These are phyloP conservation scores for Trichogramma pretiosum DNA, from an alignment of 1,140 invertebrate species.

Conservation along the genomic window DNA sequence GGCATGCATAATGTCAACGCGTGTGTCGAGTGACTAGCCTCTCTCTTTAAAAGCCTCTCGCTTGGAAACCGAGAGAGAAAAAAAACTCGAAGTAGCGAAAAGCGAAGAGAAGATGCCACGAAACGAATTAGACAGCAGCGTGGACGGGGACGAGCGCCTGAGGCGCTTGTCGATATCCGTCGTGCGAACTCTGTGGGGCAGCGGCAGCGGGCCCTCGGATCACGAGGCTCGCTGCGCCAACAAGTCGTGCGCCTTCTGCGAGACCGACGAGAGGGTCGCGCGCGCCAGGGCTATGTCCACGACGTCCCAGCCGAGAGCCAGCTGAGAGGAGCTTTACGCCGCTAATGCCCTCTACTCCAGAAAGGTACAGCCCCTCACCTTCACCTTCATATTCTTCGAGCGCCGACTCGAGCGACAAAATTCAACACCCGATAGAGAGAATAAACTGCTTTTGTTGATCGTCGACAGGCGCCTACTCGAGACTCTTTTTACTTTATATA, in stretches of 20 bases:
- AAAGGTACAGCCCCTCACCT: conserved; percentile 11
- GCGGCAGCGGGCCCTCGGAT: too few relatives aligned
- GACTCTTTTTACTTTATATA: too few relatives aligned
- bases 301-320: conserved; percentile 5
- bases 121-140: conserved; percentile 9
- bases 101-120: conserved; percentile 7
- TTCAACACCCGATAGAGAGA: too few relatives aligned
- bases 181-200: conserved; percentile 12
- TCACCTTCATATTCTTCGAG: too few relatives aligned
- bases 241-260: conserved; percentile 9
- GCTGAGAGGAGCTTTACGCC: conserved; percentile 13
- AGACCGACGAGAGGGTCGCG: too few relatives aligned
- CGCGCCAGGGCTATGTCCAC: too few relatives aligned
- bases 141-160: conserved; percentile 10
- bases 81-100: not conserved
- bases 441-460: too few relatives aligned
- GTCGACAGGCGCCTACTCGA: too few relatives aligned
- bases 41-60: too few relatives aligned
- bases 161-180: conserved; percentile 13
- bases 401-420: too few relatives aligned
- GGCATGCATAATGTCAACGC: too few relatives aligned
- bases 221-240: conserved; percentile 10
- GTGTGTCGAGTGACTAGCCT: too few relatives aligned
- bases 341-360: conserved; percentile 6
- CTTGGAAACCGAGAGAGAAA: not conserved